These are phyloP conservation scores for Ibidorhyncha struthersii DNA, from an alignment of 2,113 vertebrate species.

Conservation along the genomic window DNA sequence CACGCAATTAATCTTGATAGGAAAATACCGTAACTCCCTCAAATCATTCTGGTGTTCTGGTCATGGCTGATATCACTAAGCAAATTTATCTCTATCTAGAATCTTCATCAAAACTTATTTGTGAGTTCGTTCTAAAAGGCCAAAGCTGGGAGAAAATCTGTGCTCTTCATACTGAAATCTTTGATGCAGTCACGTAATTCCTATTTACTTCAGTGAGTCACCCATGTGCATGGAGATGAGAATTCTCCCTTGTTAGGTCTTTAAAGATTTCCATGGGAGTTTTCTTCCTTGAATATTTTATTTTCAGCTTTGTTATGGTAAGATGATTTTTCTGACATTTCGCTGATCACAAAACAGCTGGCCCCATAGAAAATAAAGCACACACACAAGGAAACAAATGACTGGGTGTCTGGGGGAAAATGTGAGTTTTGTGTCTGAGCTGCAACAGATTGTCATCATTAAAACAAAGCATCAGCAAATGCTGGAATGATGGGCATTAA, in stretches of 20 bases:
- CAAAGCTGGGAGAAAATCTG: background rate
- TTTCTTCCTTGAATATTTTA: conserved; percentile 72
- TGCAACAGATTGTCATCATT: conserved; percentile 46
- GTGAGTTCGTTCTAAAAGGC: conserved; percentile 17
- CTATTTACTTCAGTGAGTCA: conserved; percentile 48
- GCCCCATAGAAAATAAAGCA: conserved; percentile 62
- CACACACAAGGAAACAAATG: conserved; percentile 60
- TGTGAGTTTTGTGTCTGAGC: conserved; percentile 49
- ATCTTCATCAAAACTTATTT: conserved; percentile 11
- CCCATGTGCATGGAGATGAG: conserved; percentile 39
- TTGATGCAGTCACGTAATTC: conserved; percentile 36
- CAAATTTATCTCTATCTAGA: background rate
- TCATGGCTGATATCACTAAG: background rate
- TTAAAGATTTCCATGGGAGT: conserved; percentile 66
- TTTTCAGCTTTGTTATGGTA: conserved; percentile 66
- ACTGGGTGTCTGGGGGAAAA: conserved; percentile 60
- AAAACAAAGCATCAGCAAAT: conserved; percentile 50
- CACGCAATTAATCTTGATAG: background rate
- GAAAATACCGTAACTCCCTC: background rate
- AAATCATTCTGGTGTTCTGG: background rate
- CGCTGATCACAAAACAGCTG: conserved; percentile 71
- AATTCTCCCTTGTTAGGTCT: conserved; percentile 52
- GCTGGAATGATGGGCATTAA: conserved; percentile 14
- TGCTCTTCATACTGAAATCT: background rate
- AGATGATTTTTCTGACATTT: conserved; percentile 74